Evolutionary conservation across 64 coral and sea anemone genomes (phyloP), one percentile per base, ranked within the genome.

Genomic region (Orbicella faveolata): DNA sequence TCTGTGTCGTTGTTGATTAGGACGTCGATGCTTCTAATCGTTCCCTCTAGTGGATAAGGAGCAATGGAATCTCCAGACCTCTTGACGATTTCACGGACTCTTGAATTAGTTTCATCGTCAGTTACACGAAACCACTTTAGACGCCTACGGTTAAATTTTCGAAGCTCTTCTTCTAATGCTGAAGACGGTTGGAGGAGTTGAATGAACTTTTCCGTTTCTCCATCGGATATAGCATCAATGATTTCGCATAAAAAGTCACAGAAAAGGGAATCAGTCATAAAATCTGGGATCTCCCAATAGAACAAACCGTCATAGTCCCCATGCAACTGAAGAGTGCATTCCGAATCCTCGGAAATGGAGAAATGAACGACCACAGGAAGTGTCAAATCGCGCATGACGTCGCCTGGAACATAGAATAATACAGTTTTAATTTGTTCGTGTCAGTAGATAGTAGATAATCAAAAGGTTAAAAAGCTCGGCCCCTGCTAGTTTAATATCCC

Each of bases 1-100:
- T 84, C 81, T 51, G 35, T 66, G 9, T 84, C 81, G 61, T 84
- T 48, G 63, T 68, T 84, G 18, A 84, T 63, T 21, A 39, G 62
- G 16, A 84, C 36, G 36, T 37, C 9, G 14, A 69, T 34, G n/a
- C 81, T 84, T 48, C 4, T 52, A 14, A 84, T 84, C 20, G 19
- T 51, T 44, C 62, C 79, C 15, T 64, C 11, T 44, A 63, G 21
- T n/a, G 81, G 79, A 59, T 20, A 68, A 23, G 23, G 63, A 4
- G 13, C n/a, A 84, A 84, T 51, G 18, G 3, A 41, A 17, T 68
- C 81, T 16, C 77, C 77, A 13, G 15, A 36, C 34, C 17, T 36
- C 13, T 68, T 36, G 3, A 37, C 62, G 17, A 20, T 36, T 39
- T 66, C 63, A 7, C 63, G 81, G 16, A 84, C 36, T 48, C 19